These are phyloP conservation scores for Drosophila infuscata DNA, from an alignment of 2,888 invertebrate genomes.

Conservation along the genomic window DNA sequence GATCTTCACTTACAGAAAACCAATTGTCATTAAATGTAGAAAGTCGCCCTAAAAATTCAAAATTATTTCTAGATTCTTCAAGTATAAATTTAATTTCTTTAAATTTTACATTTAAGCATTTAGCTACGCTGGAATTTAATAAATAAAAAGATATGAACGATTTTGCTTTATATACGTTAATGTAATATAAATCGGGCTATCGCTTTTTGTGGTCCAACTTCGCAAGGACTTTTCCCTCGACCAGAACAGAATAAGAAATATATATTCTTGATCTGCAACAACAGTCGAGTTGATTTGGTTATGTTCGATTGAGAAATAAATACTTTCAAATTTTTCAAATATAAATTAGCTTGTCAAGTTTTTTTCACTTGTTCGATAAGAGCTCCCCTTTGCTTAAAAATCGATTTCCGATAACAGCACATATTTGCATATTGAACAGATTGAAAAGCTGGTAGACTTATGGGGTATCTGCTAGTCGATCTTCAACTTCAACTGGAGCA, in stretches of 20 bases:
- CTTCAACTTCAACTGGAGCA: neutral
- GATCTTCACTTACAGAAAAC: neutral
- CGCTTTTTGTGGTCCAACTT: neutral
- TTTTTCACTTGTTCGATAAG: neutral
- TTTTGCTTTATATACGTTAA: neutral
- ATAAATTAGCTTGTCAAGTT: neutral
- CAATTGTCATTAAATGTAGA: neutral
- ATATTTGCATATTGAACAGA: neutral
- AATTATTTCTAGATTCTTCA: neutral
- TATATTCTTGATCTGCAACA: neutral
- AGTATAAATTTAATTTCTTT: neutral
- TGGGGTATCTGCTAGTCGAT: neutral
- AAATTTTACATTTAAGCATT: neutral
- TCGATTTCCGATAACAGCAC: neutral
- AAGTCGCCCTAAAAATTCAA: neutral
- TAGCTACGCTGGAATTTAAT: neutral
- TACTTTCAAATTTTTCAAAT: neutral
- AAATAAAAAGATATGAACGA: neutral
- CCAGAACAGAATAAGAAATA: neutral
- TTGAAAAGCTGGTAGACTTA: neutral
- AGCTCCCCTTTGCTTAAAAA: neutral
- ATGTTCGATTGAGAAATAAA: neutral
- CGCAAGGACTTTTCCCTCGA: neutral
- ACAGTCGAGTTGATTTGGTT: neutral
- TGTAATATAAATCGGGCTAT: neutral